Evolutionary conservation across 1,140 invertebrate species (phyloP).

Genomic region (Microplitis demolitor): DNA sequence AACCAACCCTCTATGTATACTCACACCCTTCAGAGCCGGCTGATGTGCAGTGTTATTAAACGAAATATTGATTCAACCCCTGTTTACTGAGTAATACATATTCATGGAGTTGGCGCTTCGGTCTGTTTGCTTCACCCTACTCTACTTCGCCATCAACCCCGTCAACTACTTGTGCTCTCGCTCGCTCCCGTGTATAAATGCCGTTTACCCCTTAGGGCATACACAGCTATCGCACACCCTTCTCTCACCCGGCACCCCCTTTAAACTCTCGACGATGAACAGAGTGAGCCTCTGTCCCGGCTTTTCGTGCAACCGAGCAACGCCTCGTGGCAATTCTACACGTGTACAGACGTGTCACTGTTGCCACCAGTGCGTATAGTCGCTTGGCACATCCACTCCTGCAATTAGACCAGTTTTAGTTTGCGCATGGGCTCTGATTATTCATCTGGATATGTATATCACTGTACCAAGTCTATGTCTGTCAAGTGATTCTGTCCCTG

Average conservation of each 20-base stretch:
- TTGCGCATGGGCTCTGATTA: conserved; percentile 11
- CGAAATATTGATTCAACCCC: conserved; percentile 63
- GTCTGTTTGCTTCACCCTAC: conserved; percentile 41
- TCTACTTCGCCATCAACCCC: not conserved
- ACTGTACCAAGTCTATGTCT: no score
- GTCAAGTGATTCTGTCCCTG: no score
- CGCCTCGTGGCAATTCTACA: conserved; percentile 30
- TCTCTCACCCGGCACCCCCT: not conserved
- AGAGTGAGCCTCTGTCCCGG: not conserved
- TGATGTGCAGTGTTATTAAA: conserved; percentile 57
- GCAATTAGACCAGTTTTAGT: conserved; percentile 1
- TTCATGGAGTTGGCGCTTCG: conserved; percentile 55
- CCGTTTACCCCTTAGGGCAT: not conserved
- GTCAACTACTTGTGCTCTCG: not conserved
- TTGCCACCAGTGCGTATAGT: not conserved
- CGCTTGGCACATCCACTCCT: not conserved
- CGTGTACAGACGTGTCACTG: conserved; percentile 29
- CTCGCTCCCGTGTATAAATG: conserved; percentile 3
- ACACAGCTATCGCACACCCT: not conserved
- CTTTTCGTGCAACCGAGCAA: conserved; percentile 16
- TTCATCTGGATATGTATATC: not conserved
- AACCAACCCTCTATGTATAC: not conserved
- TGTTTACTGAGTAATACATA: conserved; percentile 63
- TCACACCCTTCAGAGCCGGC: conserved; percentile 10
- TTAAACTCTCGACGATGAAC: not conserved